These are phyloP conservation scores for Fistularia tabacaria DNA, from an alignment of 2,797 vertebrate genomes.

Conservation along the genomic window DNA sequence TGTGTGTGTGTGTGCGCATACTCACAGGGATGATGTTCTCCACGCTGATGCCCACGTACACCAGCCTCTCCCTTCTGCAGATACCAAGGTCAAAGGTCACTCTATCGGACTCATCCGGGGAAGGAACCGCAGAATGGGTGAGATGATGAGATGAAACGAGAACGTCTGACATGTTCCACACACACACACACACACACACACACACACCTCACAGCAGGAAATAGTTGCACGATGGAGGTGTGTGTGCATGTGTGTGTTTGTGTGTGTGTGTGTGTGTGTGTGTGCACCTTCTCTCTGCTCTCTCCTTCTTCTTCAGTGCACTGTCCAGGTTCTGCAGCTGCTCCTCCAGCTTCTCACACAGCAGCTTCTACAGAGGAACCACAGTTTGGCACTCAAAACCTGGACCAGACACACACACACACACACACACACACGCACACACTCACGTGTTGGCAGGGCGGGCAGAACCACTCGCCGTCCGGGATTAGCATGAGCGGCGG, in stretches of 20 bases:
- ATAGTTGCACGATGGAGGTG: not conserved
- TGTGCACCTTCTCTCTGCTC: conserved; percentile 87
- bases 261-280: conserved; percentile 9
- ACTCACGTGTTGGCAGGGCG: conserved; percentile 93
- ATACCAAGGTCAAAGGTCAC: conserved; percentile 2
- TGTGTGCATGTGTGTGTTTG: conserved; percentile 1
- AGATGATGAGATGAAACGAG: not conserved
- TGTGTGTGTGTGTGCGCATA: not conserved
- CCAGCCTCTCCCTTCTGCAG: conserved; percentile 87
- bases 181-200: too few species aligned
- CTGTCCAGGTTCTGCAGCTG: conserved; percentile 92
- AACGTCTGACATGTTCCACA: too few species aligned
- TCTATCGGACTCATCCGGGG: not conserved
- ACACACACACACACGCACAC: not conserved
- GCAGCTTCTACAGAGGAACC: conserved; percentile 78
- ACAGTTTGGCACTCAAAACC: not conserved
- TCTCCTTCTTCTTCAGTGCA: conserved; percentile 92
- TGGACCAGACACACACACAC: not conserved
- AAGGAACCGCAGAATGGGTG: not conserved
- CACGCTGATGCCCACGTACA: conserved; percentile 97
- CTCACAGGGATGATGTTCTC: conserved; percentile 95
- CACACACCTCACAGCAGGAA: too few species aligned
- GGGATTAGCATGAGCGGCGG: conserved; percentile 97
- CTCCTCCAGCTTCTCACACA: conserved; percentile 95
- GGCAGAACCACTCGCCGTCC: conserved; percentile 98